These are phyloP conservation scores for Hapalemur alaotrensis DNA, from an alignment of 2,797 vertebrate species.

Conservation along the genomic window DNA sequence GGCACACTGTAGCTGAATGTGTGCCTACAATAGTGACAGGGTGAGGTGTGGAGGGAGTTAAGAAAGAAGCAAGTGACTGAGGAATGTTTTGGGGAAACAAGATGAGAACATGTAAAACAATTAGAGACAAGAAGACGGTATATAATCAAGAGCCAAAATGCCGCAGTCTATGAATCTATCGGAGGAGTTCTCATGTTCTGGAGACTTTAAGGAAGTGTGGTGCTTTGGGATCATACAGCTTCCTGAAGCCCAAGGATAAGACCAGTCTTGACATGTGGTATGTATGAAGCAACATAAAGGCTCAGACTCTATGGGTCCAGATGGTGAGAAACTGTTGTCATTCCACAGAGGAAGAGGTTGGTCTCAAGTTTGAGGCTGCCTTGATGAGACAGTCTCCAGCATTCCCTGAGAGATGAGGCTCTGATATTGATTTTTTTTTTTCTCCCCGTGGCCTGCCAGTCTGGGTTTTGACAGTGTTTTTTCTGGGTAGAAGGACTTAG, in stretches of 20 bases:
- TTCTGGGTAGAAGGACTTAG: not conserved
- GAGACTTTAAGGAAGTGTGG: not conserved
- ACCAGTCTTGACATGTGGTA: not conserved
- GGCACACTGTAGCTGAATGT: not conserved
- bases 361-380: not conserved
- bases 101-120: not conserved
- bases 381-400: not conserved
- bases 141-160: not conserved
- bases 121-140: not conserved
- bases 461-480: not conserved
- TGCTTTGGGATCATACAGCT: not conserved
- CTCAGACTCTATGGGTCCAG: not conserved
- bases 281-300: not conserved
- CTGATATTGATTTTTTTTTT: not conserved
- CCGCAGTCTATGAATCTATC: not conserved
- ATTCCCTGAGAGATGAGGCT: not conserved
- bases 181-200: not conserved
- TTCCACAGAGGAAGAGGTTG: not conserved
- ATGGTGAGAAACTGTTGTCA: not conserved
- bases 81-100: constrained; percentile 46
- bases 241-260: not conserved
- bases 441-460: not conserved
- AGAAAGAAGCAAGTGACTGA: constrained; percentile 3
- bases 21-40: not conserved
- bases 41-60: not conserved